A percentile compares a stretch with the other conserved stretches of the same genome.
Evolutionary conservation across 2,888 invertebrate species (phyloP).

Genomic region (Cephus pulcher): DNA sequence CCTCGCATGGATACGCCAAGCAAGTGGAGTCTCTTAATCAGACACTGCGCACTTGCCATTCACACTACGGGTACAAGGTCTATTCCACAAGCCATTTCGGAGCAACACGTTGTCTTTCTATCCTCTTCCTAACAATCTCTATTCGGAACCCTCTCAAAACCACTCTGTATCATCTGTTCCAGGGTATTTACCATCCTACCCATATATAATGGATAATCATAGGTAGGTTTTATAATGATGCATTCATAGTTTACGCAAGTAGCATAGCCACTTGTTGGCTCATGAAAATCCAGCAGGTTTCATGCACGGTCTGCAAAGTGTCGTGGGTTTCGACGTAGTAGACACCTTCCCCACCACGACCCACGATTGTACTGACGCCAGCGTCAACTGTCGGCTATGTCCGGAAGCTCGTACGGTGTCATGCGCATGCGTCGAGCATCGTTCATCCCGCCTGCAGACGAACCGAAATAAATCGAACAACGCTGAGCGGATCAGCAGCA

Average conservation of each 20-base stretch:
- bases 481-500: conserved; percentile 49
- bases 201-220: background rate
- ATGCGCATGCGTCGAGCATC: conserved; percentile 47
- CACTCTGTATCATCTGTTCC: background rate
- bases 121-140: background rate
- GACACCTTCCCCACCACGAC: background rate
- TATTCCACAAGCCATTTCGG: background rate
- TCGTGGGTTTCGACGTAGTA: background rate
- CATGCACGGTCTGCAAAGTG: background rate
- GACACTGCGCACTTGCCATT: background rate
- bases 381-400: conserved; percentile 49
- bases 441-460: conserved; percentile 53
- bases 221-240: background rate
- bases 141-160: background rate
- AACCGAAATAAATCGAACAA: conserved; percentile 66
- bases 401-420: conserved; percentile 42
- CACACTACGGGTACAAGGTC: background rate
- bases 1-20: background rate
- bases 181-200: background rate
- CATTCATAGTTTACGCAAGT: background rate
- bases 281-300: conserved; percentile 8
- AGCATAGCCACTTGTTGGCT: conserved; percentile 2
- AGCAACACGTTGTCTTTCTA: background rate
- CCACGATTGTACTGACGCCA: background rate
- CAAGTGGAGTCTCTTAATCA: background rate